Evolutionary conservation across 2,888 invertebrate genomes (phyloP).

Genomic region (Zaprionus lineosus): DNA sequence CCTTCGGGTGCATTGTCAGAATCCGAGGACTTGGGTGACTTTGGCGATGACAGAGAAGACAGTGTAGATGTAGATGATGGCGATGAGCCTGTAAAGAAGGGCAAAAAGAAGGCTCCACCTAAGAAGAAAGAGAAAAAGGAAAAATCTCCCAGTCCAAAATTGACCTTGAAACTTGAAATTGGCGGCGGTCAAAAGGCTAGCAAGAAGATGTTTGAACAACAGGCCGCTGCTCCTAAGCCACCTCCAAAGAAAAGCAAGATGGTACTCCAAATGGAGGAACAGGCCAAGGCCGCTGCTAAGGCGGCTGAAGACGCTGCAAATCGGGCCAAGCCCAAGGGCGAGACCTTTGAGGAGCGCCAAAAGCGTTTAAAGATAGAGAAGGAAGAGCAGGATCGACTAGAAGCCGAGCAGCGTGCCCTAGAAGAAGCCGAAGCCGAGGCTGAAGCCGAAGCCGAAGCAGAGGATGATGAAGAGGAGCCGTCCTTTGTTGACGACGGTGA

Average conservation of each 20-base stretch:
- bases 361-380: constrained; percentile 80
- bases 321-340: constrained; percentile 79
- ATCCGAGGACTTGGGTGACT: constrained; percentile 49
- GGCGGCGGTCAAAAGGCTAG: constrained; percentile 80
- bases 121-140: constrained; percentile 82
- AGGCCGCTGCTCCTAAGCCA: constrained; percentile 77
- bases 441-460: constrained; percentile 61
- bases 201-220: constrained; percentile 82
- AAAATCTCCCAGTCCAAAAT: constrained; percentile 80
- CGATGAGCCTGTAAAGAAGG: constrained; percentile 78
- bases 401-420: constrained; percentile 76
- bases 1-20: constrained; percentile 40
- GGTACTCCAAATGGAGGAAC: constrained; percentile 81
- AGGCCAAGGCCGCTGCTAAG: constrained; percentile 81
- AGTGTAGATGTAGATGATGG: constrained; percentile 73
- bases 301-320: constrained; percentile 79
- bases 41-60: constrained; percentile 75
- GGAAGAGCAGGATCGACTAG: constrained; percentile 77
- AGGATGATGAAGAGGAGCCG: constrained; percentile 64
- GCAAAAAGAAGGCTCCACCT: constrained; percentile 78
- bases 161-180: constrained; percentile 81
- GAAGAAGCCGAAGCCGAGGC: constrained; percentile 78
- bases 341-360: constrained; percentile 80
- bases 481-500: constrained; percentile 63
- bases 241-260: constrained; percentile 82